A percentile compares a stretch with the other conserved stretches of the same genome.
These are phyloP conservation scores for Piscicola geometra DNA, from an alignment of 2,888 invertebrate genomes.

Conservation along the genomic window DNA sequence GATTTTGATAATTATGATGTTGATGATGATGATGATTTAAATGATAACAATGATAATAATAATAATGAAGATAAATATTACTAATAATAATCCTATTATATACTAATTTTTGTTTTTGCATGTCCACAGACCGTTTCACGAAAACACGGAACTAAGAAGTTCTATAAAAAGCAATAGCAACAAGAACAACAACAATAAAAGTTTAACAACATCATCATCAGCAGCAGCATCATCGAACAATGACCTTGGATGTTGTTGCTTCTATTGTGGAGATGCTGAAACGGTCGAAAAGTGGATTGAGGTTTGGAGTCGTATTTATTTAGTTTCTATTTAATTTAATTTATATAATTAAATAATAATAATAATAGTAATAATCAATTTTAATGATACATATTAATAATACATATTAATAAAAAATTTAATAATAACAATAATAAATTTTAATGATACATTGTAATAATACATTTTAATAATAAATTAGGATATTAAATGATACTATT, in stretches of 20 bases:
- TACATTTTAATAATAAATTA: neutral
- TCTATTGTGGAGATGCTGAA: neutral
- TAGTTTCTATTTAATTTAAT: neutral
- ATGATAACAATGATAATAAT: neutral
- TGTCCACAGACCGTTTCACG: neutral
- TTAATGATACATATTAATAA: too few species aligned
- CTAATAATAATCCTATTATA: neutral
- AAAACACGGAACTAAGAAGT: neutral
- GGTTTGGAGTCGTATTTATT: neutral
- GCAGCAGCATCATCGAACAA: neutral
- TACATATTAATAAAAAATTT: too few species aligned
- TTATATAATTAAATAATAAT: too few species aligned
- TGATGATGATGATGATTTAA: neutral
- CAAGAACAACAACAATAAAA: neutral
- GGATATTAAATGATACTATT: neutral
- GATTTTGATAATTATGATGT: neutral
- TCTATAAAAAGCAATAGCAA: neutral
- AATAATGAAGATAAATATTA: neutral
- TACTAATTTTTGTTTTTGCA: conserved; percentile 8
- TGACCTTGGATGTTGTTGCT: neutral
- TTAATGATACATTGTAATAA: conserved; percentile 8
- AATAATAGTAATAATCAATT: too few species aligned
- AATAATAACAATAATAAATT: neutral
- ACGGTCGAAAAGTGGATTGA: neutral
- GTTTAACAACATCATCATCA: neutral